These are phyloP conservation scores for Thomomys bottae DNA, from an alignment of 2,113 vertebrate genomes.

Conservation along the genomic window DNA sequence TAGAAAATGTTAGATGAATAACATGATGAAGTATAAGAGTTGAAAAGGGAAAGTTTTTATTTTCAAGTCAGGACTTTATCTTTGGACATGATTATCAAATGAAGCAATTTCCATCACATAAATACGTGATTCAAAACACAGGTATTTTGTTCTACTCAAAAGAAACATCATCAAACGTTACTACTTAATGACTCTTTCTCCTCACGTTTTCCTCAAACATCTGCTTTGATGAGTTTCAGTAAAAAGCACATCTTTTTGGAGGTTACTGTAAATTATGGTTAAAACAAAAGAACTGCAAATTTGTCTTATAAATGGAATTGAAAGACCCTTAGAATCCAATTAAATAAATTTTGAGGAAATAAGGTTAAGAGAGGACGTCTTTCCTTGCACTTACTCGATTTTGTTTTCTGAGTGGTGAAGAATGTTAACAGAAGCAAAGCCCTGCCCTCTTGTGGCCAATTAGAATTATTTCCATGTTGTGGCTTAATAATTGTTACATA, in stretches of 20 bases:
- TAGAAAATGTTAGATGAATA: not conserved
- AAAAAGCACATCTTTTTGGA: conserved; percentile 14
- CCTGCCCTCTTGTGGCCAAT: conserved; percentile 56
- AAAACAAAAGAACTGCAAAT: conserved; percentile 14
- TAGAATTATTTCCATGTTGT: not conserved
- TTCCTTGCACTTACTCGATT: not conserved
- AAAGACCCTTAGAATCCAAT: not conserved
- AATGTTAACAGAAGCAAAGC: not conserved
- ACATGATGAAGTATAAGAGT: not conserved
- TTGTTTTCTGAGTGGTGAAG: not conserved
- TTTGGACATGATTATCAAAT: not conserved
- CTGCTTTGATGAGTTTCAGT: conserved; percentile 5
- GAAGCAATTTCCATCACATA: not conserved
- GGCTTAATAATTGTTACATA: no score
- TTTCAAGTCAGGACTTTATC: not conserved
- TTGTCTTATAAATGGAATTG: not conserved
- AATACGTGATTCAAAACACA: not conserved
- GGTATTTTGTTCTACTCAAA: not conserved
- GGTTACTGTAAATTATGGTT: not conserved
- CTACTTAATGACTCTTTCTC: not conserved
- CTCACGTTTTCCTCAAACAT: not conserved
- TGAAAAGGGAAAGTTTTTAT: not conserved
- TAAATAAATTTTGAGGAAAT: conserved; percentile 32
- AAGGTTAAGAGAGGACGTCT: not conserved
- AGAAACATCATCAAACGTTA: not conserved